These are phyloP conservation scores for Ctenoplectra terminalis DNA, from an alignment of 1,140 invertebrate genomes.

Conservation along the genomic window DNA sequence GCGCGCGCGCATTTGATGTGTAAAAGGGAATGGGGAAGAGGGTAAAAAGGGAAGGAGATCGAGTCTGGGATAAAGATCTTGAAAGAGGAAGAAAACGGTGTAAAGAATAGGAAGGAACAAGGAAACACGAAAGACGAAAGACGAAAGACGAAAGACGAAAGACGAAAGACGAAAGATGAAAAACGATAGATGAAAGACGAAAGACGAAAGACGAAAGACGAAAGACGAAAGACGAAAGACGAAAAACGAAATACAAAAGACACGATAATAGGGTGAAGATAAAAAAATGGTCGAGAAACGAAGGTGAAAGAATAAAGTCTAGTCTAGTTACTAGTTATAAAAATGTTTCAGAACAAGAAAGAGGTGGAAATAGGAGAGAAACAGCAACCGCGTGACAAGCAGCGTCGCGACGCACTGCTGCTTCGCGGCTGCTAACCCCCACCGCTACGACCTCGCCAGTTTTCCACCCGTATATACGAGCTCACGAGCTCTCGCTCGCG, in stretches of 20 bases:
- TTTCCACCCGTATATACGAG: constrained; percentile 27
- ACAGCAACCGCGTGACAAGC: constrained; percentile 75
- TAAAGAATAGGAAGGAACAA: neutral
- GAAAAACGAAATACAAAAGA: too few species aligned
- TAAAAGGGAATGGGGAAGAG: neutral
- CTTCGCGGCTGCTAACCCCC: constrained; percentile 68
- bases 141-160: too few species aligned
- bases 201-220: too few species aligned
- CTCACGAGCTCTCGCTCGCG: constrained; percentile 24
- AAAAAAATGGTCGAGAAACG: neutral
- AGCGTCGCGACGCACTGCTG: constrained; percentile 79
- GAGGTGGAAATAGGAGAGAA: constrained; percentile 37
- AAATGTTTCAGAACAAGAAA: constrained; percentile 21
- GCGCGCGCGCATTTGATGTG: too few species aligned
- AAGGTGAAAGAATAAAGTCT: neutral
- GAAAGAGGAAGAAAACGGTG: neutral
- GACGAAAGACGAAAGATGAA: too few species aligned
- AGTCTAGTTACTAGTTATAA: neutral
- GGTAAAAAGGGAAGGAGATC: neutral
- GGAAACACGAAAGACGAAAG: too few species aligned
- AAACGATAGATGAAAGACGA: too few species aligned
- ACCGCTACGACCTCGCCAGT: constrained; percentile 51
- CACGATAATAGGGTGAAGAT: neutral
- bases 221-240: too few species aligned
- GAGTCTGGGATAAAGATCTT: too few species aligned